Percentiles rank a stretch among this genome's conserved stretches.
These are phyloP conservation scores for Thamnaconus septentrionalis DNA, from an alignment of 2,113 vertebrate genomes.

Conservation along the genomic window DNA sequence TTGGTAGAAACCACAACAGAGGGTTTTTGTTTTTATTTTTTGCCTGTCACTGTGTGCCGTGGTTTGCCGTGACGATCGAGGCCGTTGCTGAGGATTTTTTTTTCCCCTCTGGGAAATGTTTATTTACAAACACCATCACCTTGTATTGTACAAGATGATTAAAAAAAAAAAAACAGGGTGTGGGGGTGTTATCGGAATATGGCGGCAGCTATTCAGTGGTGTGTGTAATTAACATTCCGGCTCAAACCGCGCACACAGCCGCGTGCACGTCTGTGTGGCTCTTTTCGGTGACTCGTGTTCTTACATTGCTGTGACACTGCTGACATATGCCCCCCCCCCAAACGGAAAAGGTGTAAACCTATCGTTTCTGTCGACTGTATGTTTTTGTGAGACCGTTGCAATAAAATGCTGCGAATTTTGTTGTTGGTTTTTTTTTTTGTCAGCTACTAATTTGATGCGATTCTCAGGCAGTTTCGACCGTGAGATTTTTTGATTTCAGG, in stretches of 20 bases:
- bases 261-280: not conserved
- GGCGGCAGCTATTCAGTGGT: constrained; percentile 50
- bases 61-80: constrained; percentile 22
- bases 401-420: constrained; percentile 74
- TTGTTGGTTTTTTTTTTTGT: not conserved
- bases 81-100: constrained; percentile 17
- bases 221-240: constrained; percentile 29
- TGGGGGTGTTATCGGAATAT: constrained; percentile 41
- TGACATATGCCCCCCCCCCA: constrained; percentile 48
- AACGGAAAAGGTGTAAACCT: constrained; percentile 47
- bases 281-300: constrained; percentile 36
- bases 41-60: constrained; percentile 27
- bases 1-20: constrained; percentile 28
- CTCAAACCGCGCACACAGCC: no score
- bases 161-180: constrained; percentile 27
- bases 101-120: constrained; percentile 11
- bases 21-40: constrained; percentile 5
- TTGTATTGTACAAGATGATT: constrained; percentile 20
- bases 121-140: not conserved
- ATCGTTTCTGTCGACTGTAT: constrained; percentile 72
- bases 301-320: constrained; percentile 55
- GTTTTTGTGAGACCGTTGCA: constrained; percentile 61
- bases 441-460: not conserved
- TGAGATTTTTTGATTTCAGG: not conserved
- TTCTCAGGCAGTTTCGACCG: constrained; percentile 11